These are phyloP conservation scores for Takifugu ocellatus DNA, from an alignment of 2,797 vertebrate genomes.

Conservation along the genomic window DNA sequence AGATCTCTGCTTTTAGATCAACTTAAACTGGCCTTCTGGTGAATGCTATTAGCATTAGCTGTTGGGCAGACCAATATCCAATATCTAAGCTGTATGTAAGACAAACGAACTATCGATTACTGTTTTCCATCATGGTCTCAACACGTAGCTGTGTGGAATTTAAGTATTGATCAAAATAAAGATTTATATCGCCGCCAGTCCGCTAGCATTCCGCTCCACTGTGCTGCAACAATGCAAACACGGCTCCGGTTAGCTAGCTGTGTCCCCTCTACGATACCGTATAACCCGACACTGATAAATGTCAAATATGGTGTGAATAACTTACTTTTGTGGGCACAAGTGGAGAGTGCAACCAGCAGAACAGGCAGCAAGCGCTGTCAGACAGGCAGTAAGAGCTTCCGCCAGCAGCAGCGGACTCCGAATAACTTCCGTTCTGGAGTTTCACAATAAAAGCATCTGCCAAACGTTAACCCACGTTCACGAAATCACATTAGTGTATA, in stretches of 20 bases:
- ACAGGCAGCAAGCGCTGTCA: background rate
- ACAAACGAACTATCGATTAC: background rate
- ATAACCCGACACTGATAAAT: background rate
- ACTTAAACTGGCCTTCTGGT: background rate
- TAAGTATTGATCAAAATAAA: too few relatives aligned
- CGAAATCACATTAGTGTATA: too few relatives aligned
- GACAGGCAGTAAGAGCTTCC: background rate
- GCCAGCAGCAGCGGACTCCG: fast-evolving
- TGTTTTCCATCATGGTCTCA: too few relatives aligned
- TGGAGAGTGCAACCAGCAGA: background rate
- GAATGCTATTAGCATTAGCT: conserved; percentile 33
- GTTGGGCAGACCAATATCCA: background rate
- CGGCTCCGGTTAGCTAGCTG: fast-evolving
- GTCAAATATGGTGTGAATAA: fast-evolving
- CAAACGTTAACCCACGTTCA: too few relatives aligned
- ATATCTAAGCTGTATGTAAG: conserved; percentile 4
- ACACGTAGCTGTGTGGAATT: too few relatives aligned
- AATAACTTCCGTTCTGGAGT: conserved; percentile 9
- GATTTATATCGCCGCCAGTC: too few relatives aligned
- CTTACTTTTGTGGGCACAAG: conserved; percentile 33
- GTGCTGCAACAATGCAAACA: fast-evolving
- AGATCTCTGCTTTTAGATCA: background rate
- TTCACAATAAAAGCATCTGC: conserved; percentile 17
- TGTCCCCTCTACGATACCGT: too few relatives aligned
- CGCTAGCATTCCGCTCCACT: too few relatives aligned